These are phyloP conservation scores for Mythimna lalbum DNA, from an alignment of 2,888 invertebrate species.

Conservation along the genomic window DNA sequence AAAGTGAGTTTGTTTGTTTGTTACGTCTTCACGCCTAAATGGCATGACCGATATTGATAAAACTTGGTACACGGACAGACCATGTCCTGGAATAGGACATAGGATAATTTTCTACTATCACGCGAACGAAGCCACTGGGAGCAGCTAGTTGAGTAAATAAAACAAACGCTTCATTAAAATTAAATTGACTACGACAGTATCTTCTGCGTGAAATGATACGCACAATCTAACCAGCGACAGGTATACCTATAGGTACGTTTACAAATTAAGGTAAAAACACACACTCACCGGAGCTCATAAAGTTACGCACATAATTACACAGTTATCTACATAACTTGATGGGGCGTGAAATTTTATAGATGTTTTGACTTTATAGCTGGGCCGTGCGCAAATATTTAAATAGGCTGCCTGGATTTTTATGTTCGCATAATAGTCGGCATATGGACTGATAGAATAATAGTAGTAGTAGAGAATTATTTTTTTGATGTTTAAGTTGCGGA, in stretches of 20 bases:
- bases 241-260: slow-evolving; percentile 2
- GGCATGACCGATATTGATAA: too few relatives aligned
- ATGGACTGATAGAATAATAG: slow-evolving; percentile 11
- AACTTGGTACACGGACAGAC: too few relatives aligned
- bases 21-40: too few relatives aligned
- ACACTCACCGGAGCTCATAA: slow-evolving; percentile 34
- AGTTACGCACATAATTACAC: slow-evolving; percentile 49
- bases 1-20: too few relatives aligned
- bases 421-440: slow-evolving; percentile 20
- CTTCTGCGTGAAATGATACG: not conserved
- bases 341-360: slow-evolving; percentile 61
- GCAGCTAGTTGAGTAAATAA: too few relatives aligned
- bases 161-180: slow-evolving; percentile 1
- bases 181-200: not conserved
- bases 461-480: not conserved
- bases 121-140: too few relatives aligned
- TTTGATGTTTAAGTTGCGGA: too few relatives aligned
- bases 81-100: too few relatives aligned
- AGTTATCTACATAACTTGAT: slow-evolving; percentile 54
- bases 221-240: not conserved
- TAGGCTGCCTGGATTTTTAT: slow-evolving; percentile 46
- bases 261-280: slow-evolving; percentile 43
- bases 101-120: too few relatives aligned
- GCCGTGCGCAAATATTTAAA: slow-evolving; percentile 38
- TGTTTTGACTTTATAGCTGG: slow-evolving; percentile 37